Evolutionary conservation across 2,888 invertebrate species (phyloP).

Genomic region (Macrosoma leucophasiata): DNA sequence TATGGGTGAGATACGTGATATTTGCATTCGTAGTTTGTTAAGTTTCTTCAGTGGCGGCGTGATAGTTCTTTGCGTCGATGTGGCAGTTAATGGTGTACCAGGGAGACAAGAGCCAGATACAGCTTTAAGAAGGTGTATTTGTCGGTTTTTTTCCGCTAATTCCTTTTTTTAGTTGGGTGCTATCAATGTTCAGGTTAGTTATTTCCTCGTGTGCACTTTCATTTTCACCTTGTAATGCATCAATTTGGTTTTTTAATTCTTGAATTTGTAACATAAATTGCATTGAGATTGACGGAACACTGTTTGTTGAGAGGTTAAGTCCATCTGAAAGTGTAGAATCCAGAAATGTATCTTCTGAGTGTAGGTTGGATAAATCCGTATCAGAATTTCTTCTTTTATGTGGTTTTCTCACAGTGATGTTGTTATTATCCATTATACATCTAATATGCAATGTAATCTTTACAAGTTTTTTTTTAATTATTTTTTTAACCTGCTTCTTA

Average conservation of each 20-base stretch:
- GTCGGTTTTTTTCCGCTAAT: conserved; percentile 1
- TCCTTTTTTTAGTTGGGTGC: conserved; percentile 1
- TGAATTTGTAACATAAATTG: conserved; percentile 1
- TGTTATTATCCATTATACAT: no score
- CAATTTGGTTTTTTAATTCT: conserved; percentile 1
- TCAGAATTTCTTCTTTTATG: background rate
- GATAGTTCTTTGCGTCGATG: background rate
- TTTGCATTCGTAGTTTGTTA: background rate
- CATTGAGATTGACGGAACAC: background rate
- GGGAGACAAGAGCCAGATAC: conserved; percentile 1
- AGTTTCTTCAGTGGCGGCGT: conserved; percentile 1
- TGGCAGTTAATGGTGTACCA: conserved; percentile 1
- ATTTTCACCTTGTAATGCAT: background rate
- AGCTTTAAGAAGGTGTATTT: background rate
- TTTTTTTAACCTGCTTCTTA: no score
- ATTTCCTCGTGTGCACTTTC: conserved; percentile 2
- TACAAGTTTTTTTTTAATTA: no score
- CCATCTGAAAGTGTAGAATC: conserved; percentile 1
- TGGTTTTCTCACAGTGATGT: conserved; percentile 1
- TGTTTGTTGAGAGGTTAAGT: conserved; percentile 3
- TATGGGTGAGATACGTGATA: conserved; percentile 1
- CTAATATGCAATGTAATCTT: no score
- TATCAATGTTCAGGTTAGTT: background rate
- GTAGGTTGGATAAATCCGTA: conserved; percentile 2
- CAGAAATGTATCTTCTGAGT: conserved; percentile 1